Percentiles rank a stretch among this genome's conserved stretches.
Evolutionary conservation across 2,113 vertebrate species (phyloP).

Genomic region (Polypterus senegalus): DNA sequence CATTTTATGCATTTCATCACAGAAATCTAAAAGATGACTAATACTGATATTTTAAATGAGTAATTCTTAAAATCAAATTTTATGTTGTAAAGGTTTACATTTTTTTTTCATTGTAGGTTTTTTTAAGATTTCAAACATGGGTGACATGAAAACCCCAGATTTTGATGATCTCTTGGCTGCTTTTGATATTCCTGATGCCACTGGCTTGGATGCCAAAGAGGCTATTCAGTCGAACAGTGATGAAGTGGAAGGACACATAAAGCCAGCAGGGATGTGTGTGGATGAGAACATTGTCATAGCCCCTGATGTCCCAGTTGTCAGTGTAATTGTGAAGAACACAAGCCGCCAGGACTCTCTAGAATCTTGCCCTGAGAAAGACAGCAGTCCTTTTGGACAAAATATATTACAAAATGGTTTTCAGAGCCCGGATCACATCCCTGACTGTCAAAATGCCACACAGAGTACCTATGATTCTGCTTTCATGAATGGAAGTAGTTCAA

Average conservation of each 20-base stretch:
- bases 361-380: conserved; percentile 52
- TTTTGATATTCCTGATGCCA: conserved; percentile 95
- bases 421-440: conserved; percentile 41
- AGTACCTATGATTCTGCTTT: conserved; percentile 54
- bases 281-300: conserved; percentile 57
- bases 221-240: conserved; percentile 68
- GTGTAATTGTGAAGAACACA: conserved; percentile 93
- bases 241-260: conserved; percentile 69
- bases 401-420: conserved; percentile 76
- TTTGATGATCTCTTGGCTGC: conserved; percentile 95
- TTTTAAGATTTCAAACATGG: conserved; percentile 65
- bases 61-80: too few relatives aligned
- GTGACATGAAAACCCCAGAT: conserved; percentile 98
- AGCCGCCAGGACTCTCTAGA: conserved; percentile 78
- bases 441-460: conserved; percentile 41
- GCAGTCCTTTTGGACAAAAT: conserved; percentile 44
- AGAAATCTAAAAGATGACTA: too few relatives aligned
- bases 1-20: too few relatives aligned
- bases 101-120: conserved; percentile 38
- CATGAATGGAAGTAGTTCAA: conserved; percentile 69
- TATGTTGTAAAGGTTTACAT: conserved; percentile 1
- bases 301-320: conserved; percentile 70
- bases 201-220: conserved; percentile 88
- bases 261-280: conserved; percentile 64
- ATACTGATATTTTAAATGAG: too few relatives aligned